A percentile compares a stretch with the other conserved stretches of the same genome.
Evolutionary conservation across 2,888 invertebrate species (phyloP).

Genomic region (Prosapia bicincta): DNA sequence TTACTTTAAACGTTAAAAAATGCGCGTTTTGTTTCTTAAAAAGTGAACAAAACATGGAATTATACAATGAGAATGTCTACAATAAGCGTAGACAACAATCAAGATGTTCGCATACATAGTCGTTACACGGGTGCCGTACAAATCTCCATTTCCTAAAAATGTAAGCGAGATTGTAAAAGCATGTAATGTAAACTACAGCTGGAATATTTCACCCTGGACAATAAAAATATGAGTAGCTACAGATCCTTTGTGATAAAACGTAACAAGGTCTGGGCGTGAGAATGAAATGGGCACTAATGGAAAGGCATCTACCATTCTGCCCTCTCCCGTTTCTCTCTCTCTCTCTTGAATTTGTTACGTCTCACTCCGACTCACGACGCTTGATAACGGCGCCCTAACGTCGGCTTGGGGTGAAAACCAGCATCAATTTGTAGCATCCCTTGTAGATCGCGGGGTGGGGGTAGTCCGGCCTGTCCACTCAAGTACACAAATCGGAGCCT

Average conservation of each 20-base stretch:
- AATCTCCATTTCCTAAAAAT: neutral
- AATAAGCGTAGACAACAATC: neutral
- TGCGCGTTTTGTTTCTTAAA: too few relatives aligned
- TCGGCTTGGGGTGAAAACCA: neutral
- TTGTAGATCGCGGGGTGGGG: neutral
- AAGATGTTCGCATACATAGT: neutral
- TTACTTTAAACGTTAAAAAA: too few relatives aligned
- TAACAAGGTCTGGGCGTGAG: neutral
- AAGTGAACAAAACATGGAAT: too few relatives aligned
- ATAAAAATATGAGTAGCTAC: neutral
- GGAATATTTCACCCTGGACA: neutral
- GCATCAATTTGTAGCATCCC: neutral
- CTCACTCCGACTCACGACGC: neutral
- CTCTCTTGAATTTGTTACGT: neutral
- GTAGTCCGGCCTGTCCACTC: neutral
- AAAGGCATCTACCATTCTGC: neutral
- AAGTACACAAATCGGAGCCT: neutral
- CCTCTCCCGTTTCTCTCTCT: neutral
- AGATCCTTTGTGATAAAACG: neutral
- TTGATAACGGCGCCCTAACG: slow-evolving; percentile 2
- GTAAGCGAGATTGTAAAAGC: neutral
- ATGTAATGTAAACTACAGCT: neutral
- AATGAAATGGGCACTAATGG: slow-evolving; percentile 2
- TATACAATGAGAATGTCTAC: too few relatives aligned
- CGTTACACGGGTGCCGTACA: neutral